phyloP scores from a whole-genome alignment of 2,113 vertebrate species.

The Neomonachus schauinslandi region DNA sequence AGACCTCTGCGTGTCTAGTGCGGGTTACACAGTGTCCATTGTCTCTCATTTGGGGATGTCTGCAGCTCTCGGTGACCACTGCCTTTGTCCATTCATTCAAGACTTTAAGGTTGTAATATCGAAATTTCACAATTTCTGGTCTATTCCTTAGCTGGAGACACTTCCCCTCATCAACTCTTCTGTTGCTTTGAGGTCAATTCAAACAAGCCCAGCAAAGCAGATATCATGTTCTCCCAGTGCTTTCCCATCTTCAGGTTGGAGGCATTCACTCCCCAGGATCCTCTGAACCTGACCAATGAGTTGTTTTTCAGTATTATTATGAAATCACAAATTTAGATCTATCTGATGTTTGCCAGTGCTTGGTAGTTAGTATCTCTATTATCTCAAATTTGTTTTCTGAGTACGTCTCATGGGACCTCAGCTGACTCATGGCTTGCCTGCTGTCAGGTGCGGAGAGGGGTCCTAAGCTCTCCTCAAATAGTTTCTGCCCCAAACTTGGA shows the following conservation, averaged over 20 bases:
- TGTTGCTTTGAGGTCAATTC: background rate
- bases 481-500: background rate
- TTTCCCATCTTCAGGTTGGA: background rate
- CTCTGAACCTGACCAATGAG: background rate
- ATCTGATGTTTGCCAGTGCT: background rate
- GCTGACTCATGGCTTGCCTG: background rate
- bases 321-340: background rate
- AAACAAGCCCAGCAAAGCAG: background rate
- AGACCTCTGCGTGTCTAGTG: rapidly evolving
- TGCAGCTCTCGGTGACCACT: rapidly evolving
- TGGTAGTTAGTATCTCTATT: background rate
- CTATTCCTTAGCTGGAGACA: background rate
- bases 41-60: no score
- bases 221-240: rapidly evolving
- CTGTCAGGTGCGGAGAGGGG: background rate
- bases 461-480: background rate
- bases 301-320: background rate
- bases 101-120: background rate
- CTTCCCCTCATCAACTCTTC: rapidly evolving
- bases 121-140: rapidly evolving
- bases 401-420: rapidly evolving
- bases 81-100: rapidly evolving
- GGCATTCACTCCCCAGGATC: rapidly evolving
- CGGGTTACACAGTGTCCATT: rapidly evolving
- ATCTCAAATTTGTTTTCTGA: background rate